Conservation (phyloP, 2,113 vertebrate genomes). For the Cichladusa arquata region DNA sequence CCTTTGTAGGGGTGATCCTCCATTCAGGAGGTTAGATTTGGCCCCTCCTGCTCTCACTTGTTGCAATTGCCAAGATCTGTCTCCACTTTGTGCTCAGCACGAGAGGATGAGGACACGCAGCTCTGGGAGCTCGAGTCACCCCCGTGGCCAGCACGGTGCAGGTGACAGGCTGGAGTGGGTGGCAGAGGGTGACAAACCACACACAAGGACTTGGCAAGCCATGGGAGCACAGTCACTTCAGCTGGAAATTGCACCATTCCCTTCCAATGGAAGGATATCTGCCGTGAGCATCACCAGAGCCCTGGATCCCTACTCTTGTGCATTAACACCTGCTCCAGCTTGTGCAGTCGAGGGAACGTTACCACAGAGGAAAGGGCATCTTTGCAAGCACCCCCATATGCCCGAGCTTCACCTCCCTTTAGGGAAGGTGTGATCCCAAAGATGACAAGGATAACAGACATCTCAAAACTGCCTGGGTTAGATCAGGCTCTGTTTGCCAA, state of each 20-base stretch:
- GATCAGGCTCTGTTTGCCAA: neutral
- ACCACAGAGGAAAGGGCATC: neutral
- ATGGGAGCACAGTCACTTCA: neutral
- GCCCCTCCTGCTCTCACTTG: neutral
- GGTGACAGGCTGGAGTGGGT: neutral
- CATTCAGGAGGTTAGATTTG: neutral
- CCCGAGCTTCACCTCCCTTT: neutral
- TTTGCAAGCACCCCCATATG: neutral
- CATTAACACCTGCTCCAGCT: neutral
- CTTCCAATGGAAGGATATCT: neutral
- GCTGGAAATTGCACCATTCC: neutral
- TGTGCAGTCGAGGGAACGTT: neutral
- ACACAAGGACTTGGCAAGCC: neutral
- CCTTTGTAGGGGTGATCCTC: neutral
- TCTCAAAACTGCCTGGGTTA: neutral
- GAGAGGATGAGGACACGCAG: rapidly evolving
- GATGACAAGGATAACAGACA: neutral
- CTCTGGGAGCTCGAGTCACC: neutral
- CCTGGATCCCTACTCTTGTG: neutral
- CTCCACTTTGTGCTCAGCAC: neutral
- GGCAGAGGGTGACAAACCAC: neutral
- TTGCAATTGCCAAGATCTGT: neutral
- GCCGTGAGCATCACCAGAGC: neutral
- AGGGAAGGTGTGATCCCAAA: neutral
- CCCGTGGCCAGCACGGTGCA: rapidly evolving